Evolutionary conservation across 1,140 invertebrate species (phyloP).

Genomic region (Pogonognathellus flavescens): DNA sequence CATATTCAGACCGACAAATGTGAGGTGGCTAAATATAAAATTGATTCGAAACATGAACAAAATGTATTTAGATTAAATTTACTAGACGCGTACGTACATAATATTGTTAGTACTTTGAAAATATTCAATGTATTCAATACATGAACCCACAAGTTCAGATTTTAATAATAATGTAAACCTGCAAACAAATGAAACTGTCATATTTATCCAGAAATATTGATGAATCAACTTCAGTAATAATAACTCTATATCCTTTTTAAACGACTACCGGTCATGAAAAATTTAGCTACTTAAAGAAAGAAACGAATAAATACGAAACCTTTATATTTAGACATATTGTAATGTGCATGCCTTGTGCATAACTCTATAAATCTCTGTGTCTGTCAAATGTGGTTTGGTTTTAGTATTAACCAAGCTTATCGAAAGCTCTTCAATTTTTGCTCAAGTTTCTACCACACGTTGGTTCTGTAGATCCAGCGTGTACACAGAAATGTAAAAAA

Average conservation of each 20-base stretch:
- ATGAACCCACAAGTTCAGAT: background rate
- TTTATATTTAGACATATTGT: background rate
- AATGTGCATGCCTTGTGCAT: conserved; percentile 2
- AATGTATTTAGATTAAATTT: conserved; percentile 4
- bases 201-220: background rate
- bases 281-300: background rate
- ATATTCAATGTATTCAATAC: background rate
- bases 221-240: conserved; percentile 17
- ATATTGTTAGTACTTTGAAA: background rate
- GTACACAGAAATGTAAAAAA: conserved; percentile 14
- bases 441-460: background rate
- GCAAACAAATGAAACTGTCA: conserved; percentile 10
- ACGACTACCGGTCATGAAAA: background rate
- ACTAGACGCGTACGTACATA: background rate
- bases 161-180: conserved; percentile 28
- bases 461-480: conserved; percentile 4
- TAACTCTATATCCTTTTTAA: conserved; percentile 19
- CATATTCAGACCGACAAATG: conserved; percentile 13
- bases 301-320: background rate
- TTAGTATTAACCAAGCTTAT: conserved; percentile 15
- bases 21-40: background rate
- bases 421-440: conserved; percentile 36
- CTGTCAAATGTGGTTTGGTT: conserved; percentile 12
- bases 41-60: conserved; percentile 21
- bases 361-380: background rate